Conservation (phyloP, 2,888 invertebrate genomes). For the Agriopis leucophaearia region DNA sequence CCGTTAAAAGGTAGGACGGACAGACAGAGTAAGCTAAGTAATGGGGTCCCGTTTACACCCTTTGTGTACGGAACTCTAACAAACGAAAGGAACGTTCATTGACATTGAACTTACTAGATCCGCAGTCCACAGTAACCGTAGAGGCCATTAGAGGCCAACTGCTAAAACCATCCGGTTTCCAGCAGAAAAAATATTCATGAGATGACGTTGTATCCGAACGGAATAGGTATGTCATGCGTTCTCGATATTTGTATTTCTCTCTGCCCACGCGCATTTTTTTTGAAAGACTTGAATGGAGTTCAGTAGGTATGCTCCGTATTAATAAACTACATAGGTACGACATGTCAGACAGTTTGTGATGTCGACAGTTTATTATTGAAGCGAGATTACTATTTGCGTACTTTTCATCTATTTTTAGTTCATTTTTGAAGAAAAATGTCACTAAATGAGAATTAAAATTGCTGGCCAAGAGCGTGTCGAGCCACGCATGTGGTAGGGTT, state of each 20-base stretch:
- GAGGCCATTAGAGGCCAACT: slow-evolving; percentile 16
- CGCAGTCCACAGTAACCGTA: slow-evolving; percentile 4
- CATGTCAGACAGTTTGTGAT: slow-evolving; percentile 4
- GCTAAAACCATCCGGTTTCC: slow-evolving; percentile 38
- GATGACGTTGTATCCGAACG: slow-evolving; percentile 41
- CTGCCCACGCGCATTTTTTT: slow-evolving; percentile 46
- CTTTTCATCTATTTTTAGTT: slow-evolving; percentile 16
- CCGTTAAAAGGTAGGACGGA: no score
- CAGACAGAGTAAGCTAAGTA: no score
- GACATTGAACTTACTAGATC: slow-evolving; percentile 28
- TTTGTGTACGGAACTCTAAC: no score
- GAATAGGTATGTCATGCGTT: slow-evolving; percentile 44
- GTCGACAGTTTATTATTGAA: slow-evolving; percentile 24
- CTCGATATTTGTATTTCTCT: slow-evolving; percentile 32
- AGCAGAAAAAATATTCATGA: slow-evolving; percentile 38
- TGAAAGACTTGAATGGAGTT: slow-evolving; percentile 48
- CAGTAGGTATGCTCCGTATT: slow-evolving; percentile 29
- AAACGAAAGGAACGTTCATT: slow-evolving; percentile 3
- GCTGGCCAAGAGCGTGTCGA: no score
- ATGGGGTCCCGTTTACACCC: no score
- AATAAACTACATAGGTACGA: slow-evolving; percentile 16
- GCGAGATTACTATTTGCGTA: slow-evolving; percentile 1
- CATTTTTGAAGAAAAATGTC: no score
- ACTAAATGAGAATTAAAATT: no score
- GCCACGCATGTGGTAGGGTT: no score